These are phyloP conservation scores for Argya squamiceps DNA, from an alignment of 2,797 vertebrate genomes.

Conservation along the genomic window DNA sequence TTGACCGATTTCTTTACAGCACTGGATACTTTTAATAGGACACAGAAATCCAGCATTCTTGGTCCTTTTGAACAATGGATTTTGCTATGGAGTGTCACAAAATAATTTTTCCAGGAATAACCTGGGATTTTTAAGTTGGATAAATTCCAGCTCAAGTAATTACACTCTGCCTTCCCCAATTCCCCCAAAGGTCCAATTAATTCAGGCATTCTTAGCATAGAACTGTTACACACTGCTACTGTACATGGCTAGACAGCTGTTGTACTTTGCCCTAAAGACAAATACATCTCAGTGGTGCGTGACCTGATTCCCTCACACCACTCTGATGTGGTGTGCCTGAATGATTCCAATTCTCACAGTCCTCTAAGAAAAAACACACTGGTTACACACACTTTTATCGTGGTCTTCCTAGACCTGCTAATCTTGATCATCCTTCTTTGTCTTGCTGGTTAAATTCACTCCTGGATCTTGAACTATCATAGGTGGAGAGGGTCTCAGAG, in stretches of 20 bases:
- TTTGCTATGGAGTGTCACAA: neutral
- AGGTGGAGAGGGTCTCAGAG: neutral
- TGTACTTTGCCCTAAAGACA: neutral
- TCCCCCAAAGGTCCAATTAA: constrained; percentile 40
- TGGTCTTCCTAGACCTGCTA: neutral
- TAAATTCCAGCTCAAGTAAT: constrained; percentile 24
- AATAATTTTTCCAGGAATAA: constrained; percentile 4
- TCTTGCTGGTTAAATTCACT: neutral
- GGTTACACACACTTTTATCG: neutral
- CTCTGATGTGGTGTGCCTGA: neutral
- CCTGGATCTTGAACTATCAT: neutral
- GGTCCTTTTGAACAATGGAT: neutral
- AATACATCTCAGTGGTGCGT: neutral
- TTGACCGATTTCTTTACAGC: neutral
- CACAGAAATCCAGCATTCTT: neutral
- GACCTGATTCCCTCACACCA: neutral
- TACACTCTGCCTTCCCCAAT: neutral
- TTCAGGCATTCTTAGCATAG: neutral
- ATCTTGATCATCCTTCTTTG: neutral
- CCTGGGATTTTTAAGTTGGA: neutral
- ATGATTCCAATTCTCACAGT: neutral
- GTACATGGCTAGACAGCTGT: constrained; percentile 1
- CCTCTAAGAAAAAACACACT: neutral
- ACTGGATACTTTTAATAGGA: neutral
- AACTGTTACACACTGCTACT: neutral